These are phyloP conservation scores for Nomada flava DNA, from an alignment of 2,888 invertebrate genomes.

Conservation along the genomic window DNA sequence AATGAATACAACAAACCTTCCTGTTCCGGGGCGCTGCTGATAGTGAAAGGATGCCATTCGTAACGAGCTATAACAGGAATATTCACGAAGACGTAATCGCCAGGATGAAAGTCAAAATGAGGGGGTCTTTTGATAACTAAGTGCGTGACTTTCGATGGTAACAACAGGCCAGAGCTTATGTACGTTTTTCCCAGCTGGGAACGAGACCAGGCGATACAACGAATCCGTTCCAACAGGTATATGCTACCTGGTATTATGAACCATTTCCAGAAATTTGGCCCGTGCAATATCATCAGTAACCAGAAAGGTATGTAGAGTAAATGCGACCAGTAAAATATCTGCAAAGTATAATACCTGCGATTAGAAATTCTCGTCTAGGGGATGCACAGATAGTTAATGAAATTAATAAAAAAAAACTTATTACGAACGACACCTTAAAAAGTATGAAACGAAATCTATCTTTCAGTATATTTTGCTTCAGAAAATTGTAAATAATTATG, in stretches of 20 bases:
- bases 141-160: constrained; percentile 96
- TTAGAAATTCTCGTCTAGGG: too few relatives aligned
- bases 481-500: too few relatives aligned
- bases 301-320: constrained; percentile 95
- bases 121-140: constrained; percentile 94
- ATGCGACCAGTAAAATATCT: constrained; percentile 98
- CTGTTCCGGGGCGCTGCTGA: constrained; percentile 97
- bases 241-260: constrained; percentile 92
- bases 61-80: constrained; percentile 96
- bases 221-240: constrained; percentile 91
- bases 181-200: constrained; percentile 93
- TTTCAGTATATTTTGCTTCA: too few relatives aligned
- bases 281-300: constrained; percentile 93
- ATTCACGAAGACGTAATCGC: constrained; percentile 97
- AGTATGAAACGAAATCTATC: too few relatives aligned
- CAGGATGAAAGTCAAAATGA: constrained; percentile 95
- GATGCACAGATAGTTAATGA: background rate
- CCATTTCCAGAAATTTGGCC: constrained; percentile 98
- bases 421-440: too few relatives aligned
- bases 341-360: constrained; percentile 33
- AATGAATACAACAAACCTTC: constrained; percentile 86
- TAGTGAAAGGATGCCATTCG: constrained; percentile 99
- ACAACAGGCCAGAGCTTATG: constrained; percentile 93
- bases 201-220: constrained; percentile 86
- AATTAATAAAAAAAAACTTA: background rate